Evolutionary conservation across 2,113 vertebrate genomes (phyloP).

Genomic region (Orthonyx spaldingii): DNA sequence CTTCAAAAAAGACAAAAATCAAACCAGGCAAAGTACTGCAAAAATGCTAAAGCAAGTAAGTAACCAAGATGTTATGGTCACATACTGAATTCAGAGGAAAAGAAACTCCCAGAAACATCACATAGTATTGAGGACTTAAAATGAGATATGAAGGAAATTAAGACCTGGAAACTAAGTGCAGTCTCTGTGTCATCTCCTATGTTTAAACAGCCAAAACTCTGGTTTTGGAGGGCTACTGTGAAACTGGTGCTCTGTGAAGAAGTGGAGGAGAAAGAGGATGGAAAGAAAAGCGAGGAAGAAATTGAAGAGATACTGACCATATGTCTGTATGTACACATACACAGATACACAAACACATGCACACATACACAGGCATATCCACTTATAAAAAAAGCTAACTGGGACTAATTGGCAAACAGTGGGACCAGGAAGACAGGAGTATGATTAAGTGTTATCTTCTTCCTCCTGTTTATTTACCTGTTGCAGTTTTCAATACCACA

Average conservation of each 20-base stretch:
- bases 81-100: not conserved
- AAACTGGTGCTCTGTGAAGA: not conserved
- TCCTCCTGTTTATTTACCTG: not conserved
- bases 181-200: not conserved
- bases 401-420: not conserved
- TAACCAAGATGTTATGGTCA: not conserved
- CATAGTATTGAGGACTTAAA: not conserved
- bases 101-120: not conserved
- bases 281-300: not conserved
- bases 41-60: not conserved
- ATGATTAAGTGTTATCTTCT: not conserved
- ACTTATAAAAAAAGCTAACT: not conserved
- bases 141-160: not conserved
- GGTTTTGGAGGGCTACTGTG: not conserved
- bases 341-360: not conserved
- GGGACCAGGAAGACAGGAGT: not conserved
- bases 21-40: not conserved
- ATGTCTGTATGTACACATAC: fast-evolving
- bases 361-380: not conserved
- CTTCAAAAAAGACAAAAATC: not conserved
- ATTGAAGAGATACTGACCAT: not conserved
- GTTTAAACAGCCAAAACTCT: not conserved
- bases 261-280: not conserved
- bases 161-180: not conserved
- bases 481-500: not conserved